Base-by-base conservation (phyloP, 2,888 invertebrate genomes). In the Drosophila diplacantha region DNA sequence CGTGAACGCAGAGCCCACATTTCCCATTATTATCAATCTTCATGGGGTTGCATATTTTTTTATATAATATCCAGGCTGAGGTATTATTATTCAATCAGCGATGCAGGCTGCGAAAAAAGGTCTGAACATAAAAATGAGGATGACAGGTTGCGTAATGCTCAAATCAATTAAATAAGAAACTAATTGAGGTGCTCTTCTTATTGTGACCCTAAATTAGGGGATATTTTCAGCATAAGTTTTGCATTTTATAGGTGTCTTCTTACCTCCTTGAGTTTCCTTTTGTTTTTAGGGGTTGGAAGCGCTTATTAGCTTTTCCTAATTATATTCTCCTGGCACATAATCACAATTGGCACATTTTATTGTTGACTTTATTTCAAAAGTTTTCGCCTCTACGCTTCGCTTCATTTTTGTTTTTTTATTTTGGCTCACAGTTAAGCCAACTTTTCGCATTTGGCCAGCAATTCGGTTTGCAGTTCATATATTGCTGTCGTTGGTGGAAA, bases 331-430 rank as follows among this genome's bases (percentile, higher is more conserved):
- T 47, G 64, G 57, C 74, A 72, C 61, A 66, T 76, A 78, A 78
- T 76, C 64, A 64, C 73, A 76, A 76, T 79, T 73, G 72, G 50
- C 68, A 49, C 77, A 69, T 70, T 79, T 72, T 61, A 76, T 73
- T 71, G 75, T 72, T 72, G 67, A 74, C 72, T 77, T 77, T 79
- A 77, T 79, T 67, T 51, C 49, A 22, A 69, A 78, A 78, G 34
- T 47, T 52, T 55, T 37, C 5, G 32, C 26, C 43, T 39, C 35
- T 64, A 5, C 14, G 14, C 24, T 41, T 24, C 24, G 38, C 51
- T 52, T 60, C 46, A 22, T 34, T 34, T 47, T 44, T 57, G 14
- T 20, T 52, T 75, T 73, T 44, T 29, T 14, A 14, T 29, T 31
- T 75, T 72, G 77, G 77, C 72, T 44, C 20, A 38, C 38, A 18